Evolutionary conservation across 2,888 invertebrate genomes (phyloP).

Genomic region (Nomada ferruginata): DNA sequence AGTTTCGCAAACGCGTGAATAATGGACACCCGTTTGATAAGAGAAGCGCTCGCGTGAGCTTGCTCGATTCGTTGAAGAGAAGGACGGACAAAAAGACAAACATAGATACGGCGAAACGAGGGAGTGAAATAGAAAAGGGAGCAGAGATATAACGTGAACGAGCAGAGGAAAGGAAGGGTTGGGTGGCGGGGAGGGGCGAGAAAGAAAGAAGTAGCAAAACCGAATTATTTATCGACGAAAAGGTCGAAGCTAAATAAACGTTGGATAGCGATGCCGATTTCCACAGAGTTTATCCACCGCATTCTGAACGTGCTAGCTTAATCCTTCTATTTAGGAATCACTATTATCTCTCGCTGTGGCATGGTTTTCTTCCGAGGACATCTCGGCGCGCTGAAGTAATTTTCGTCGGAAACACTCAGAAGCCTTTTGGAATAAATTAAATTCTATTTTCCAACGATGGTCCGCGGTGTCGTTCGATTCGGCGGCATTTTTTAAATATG

Average conservation of each 20-base stretch:
- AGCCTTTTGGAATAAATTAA: constrained; percentile 18
- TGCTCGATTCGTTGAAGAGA: constrained; percentile 81
- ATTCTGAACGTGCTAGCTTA: constrained; percentile 51
- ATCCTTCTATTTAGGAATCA: constrained; percentile 64
- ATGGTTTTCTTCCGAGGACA: constrained; percentile 29
- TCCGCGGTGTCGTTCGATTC: neutral
- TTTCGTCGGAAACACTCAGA: constrained; percentile 30
- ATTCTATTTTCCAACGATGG: constrained; percentile 25
- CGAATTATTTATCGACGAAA: constrained; percentile 80
- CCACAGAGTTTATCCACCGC: constrained; percentile 71
- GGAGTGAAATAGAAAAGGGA: constrained; percentile 54
- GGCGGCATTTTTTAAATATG: constrained; percentile 1
- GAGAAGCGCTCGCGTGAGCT: constrained; percentile 84
- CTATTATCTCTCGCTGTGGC: constrained; percentile 57
- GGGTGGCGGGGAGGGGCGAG: neutral
- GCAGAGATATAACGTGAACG: constrained; percentile 3
- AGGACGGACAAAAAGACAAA: constrained; percentile 53
- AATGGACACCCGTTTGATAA: constrained; percentile 82
- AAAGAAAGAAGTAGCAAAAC: constrained; percentile 37
- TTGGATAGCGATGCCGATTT: constrained; percentile 75
- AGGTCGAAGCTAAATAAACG: constrained; percentile 81
- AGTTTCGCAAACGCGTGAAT: constrained; percentile 85
- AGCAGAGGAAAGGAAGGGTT: neutral
- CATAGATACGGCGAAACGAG: constrained; percentile 82
- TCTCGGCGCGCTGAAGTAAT: constrained; percentile 14